Percentiles rank a stretch among this genome's conserved stretches.
phyloP scores from a whole-genome alignment of 37 sponge, comb jelly and placozoan genomes.

The Amphimedon queenslandica region DNA sequence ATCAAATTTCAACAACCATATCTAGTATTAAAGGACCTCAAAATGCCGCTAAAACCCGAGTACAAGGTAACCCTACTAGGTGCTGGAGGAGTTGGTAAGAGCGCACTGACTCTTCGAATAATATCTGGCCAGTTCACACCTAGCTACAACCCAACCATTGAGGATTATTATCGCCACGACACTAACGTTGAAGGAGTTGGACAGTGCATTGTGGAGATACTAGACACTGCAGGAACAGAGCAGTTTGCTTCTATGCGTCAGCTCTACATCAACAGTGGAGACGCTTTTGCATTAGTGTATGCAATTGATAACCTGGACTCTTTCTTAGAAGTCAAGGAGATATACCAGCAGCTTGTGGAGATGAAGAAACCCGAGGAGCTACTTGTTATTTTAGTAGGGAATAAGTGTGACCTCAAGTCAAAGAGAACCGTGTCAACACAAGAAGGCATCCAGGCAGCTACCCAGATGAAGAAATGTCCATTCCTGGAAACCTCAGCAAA shows the following conservation, averaged over 20 bases:
- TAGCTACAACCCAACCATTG: conserved; percentile 82
- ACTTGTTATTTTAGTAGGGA: conserved; percentile 65
- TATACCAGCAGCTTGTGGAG: conserved; percentile 62
- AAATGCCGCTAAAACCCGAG: conserved; percentile 71
- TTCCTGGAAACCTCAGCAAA: conserved; percentile 85
- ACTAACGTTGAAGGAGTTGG: conserved; percentile 68
- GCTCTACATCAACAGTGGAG: conserved; percentile 70
- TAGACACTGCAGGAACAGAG: conserved; percentile 83
- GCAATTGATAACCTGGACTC: conserved; percentile 68
- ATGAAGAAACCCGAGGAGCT: conserved; percentile 27
- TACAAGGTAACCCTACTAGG: conserved; percentile 79
- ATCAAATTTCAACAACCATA: too few relatives aligned
- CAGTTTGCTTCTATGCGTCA: conserved; percentile 85
- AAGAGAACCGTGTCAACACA: conserved; percentile 40
- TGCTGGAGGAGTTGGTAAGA: conserved; percentile 87
- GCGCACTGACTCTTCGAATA: conserved; percentile 77
- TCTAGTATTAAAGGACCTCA: too few relatives aligned
- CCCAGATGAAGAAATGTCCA: conserved; percentile 46
- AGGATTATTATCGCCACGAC: conserved; percentile 85
- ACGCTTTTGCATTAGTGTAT: conserved; percentile 75
- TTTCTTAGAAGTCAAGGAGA: conserved; percentile 59
- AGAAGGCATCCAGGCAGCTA: conserved; percentile 62
- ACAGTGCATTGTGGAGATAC: conserved; percentile 77
- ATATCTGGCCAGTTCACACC: conserved; percentile 84
- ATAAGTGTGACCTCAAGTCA: conserved; percentile 67